Evolutionary conservation across 64 coral and sea anemone species (phyloP).

Genomic region (Trachythela sp.): DNA sequence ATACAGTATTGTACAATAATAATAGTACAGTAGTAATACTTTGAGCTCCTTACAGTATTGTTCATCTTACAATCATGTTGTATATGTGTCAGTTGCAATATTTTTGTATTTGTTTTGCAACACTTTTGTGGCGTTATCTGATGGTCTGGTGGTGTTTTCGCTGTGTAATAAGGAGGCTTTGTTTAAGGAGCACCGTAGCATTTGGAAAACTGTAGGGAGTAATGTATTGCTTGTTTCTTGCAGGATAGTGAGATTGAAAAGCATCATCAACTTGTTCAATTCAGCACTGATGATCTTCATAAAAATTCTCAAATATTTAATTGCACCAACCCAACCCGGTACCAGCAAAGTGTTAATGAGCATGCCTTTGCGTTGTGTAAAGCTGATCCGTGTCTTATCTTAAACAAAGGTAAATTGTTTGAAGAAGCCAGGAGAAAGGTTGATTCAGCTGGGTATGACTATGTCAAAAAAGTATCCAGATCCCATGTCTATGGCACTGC

Average conservation of each 20-base stretch:
- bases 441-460: slow-evolving; percentile 35
- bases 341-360: slow-evolving; percentile 47
- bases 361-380: slow-evolving; percentile 31
- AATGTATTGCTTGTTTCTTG: not conserved
- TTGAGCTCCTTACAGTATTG: too few species aligned
- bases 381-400: slow-evolving; percentile 38
- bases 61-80: too few species aligned
- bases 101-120: too few species aligned
- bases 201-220: too few species aligned
- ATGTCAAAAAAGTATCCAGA: slow-evolving; percentile 52
- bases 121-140: too few species aligned
- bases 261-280: not conserved
- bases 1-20: too few species aligned
- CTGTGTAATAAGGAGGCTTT: too few species aligned
- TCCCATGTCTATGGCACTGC: slow-evolving; percentile 29
- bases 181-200: too few species aligned
- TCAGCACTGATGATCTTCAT: not conserved
- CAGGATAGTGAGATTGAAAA: not conserved
- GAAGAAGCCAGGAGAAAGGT: slow-evolving; percentile 39
- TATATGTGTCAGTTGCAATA: too few species aligned
- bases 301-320: not conserved
- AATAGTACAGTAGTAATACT: too few species aligned
- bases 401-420: slow-evolving; percentile 53
- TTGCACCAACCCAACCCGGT: slow-evolving; percentile 4
- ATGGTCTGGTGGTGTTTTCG: too few species aligned